Conservation (phyloP, 2,113 vertebrate genomes). For the Sylvia atricapilla region DNA sequence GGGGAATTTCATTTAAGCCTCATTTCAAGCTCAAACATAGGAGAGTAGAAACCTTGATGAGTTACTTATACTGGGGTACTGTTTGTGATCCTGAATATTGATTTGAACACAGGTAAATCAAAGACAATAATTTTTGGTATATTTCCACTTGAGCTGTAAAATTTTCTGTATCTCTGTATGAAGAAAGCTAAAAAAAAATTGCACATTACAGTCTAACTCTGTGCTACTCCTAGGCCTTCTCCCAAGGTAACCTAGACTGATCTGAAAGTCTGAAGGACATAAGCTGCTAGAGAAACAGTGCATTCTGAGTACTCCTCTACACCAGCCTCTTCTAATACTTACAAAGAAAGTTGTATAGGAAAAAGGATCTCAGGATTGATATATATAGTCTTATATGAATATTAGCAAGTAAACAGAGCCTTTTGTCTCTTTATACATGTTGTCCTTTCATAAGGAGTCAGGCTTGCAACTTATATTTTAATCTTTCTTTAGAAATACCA, state of each 20-base stretch:
- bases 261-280: neutral
- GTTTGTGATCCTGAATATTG: neutral
- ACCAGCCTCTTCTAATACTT: neutral
- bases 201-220: neutral
- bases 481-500: neutral
- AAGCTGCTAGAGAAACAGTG: neutral
- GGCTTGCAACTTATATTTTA: neutral
- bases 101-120: neutral
- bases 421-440: neutral
- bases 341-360: neutral
- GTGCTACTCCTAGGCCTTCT: neutral
- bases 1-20: neutral
- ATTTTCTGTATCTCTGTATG: neutral
- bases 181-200: neutral
- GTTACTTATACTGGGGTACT: neutral
- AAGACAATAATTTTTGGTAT: neutral
- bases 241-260: neutral
- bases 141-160: neutral
- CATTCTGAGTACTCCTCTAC: neutral
- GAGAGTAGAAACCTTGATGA: neutral
- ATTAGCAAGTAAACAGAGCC: neutral
- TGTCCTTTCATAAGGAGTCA: neutral
- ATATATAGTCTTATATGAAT: neutral
- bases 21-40: neutral
- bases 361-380: neutral